Conservation (phyloP, 2,888 invertebrate genomes). For the Bombylius major region DNA sequence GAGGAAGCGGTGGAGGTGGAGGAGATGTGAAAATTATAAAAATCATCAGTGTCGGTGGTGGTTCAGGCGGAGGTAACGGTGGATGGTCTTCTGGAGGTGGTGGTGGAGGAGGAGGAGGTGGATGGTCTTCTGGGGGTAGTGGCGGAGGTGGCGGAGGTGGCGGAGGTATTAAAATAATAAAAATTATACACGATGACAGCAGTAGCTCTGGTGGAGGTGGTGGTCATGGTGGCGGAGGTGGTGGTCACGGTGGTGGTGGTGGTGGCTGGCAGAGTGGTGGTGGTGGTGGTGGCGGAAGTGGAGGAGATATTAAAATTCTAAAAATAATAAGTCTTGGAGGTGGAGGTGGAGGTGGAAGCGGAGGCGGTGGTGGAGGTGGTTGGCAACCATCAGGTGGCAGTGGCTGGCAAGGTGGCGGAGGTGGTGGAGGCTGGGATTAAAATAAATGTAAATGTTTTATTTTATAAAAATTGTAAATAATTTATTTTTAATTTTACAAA, state of each 20-base stretch:
- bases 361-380: constrained; percentile 4
- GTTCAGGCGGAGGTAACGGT: not conserved
- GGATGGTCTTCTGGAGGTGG: not conserved
- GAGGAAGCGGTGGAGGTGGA: constrained; percentile 3
- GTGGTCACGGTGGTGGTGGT: constrained; percentile 1
- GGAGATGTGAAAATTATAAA: constrained; percentile 4
- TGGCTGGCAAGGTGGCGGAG: constrained; percentile 1
- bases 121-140: not conserved
- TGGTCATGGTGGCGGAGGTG: constrained; percentile 1
- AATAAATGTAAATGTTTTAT: not conserved
- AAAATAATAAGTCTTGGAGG: not conserved
- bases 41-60: not conserved
- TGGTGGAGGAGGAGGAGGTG: not conserved
- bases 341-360: constrained; percentile 3
- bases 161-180: not conserved
- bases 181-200: not conserved
- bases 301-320: constrained; percentile 1
- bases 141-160: not conserved
- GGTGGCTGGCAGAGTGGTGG: constrained; percentile 5
- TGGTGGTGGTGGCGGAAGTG: constrained; percentile 4
- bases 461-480: not conserved
- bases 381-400: constrained; percentile 2
- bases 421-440: constrained; percentile 5
- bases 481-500: not conserved
- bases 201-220: constrained; percentile 1